Evolutionary conservation across 1,140 invertebrate species (phyloP).

Genomic region (Saxidomus purpurata): DNA sequence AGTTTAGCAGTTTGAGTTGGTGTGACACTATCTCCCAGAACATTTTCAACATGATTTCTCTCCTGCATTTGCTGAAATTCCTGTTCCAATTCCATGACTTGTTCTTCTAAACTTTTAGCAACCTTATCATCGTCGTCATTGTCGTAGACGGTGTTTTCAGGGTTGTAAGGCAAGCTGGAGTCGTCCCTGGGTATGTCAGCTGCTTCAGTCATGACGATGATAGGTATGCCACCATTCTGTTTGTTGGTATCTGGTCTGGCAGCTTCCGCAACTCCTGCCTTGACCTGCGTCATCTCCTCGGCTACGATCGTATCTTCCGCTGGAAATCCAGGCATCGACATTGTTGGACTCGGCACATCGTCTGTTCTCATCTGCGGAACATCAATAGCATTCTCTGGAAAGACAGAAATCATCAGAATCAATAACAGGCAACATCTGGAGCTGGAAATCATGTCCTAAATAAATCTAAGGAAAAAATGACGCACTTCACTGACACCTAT

Average conservation of each 20-base stretch:
- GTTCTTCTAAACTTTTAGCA: slow-evolving; percentile 79
- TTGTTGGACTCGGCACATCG: slow-evolving; percentile 44
- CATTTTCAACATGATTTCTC: slow-evolving; percentile 71
- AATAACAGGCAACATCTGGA: no score
- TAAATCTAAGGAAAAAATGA: no score
- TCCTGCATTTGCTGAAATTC: slow-evolving; percentile 73
- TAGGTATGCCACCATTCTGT: slow-evolving; percentile 70
- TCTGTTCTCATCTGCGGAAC: slow-evolving; percentile 55
- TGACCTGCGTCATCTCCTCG: slow-evolving; percentile 67
- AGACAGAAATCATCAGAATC: slow-evolving; percentile 16
- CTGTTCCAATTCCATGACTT: slow-evolving; percentile 79
- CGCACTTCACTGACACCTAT: no score
- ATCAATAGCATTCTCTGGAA: slow-evolving; percentile 79
- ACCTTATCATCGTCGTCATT: slow-evolving; percentile 69
- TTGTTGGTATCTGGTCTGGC: slow-evolving; percentile 35
- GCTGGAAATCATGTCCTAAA: no score
- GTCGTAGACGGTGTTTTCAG: slow-evolving; percentile 75
- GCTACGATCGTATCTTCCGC: slow-evolving; percentile 60
- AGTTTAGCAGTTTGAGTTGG: slow-evolving; percentile 32
- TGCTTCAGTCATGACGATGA: slow-evolving; percentile 38
- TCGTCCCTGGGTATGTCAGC: slow-evolving; percentile 48
- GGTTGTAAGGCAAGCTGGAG: slow-evolving; percentile 75
- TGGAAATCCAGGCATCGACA: slow-evolving; percentile 68
- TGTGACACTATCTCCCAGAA: slow-evolving; percentile 39
- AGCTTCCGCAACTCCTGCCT: slow-evolving; percentile 35